phyloP scores from a whole-genome alignment of 2,888 invertebrate species.

The Archips crataeganus region DNA sequence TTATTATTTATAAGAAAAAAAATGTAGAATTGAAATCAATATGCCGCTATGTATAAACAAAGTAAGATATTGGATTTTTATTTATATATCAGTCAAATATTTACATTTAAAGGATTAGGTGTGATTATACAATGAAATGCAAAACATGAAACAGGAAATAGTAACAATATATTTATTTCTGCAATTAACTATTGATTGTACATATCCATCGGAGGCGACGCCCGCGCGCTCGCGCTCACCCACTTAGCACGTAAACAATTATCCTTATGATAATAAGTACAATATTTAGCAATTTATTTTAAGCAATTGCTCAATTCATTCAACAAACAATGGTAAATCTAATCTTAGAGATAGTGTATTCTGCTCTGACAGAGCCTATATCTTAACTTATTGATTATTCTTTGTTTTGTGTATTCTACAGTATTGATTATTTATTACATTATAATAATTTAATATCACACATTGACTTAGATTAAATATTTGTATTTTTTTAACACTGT shows the following conservation, averaged over 20 bases:
- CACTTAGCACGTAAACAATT: slow-evolving; percentile 53
- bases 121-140: slow-evolving; percentile 31
- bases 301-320: slow-evolving; percentile 82
- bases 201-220: slow-evolving; percentile 32
- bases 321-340: slow-evolving; percentile 44
- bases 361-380: neutral
- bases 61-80: slow-evolving; percentile 41
- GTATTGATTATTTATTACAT: neutral
- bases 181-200: slow-evolving; percentile 23
- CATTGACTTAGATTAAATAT: slow-evolving; percentile 1
- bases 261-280: slow-evolving; percentile 78
- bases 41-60: slow-evolving; percentile 53
- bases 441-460: slow-evolving; percentile 18
- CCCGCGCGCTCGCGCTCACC: slow-evolving; percentile 37
- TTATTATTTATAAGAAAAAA: slow-evolving; percentile 76
- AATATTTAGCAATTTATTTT: slow-evolving; percentile 72
- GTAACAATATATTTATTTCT: slow-evolving; percentile 37
- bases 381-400: neutral
- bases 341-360: neutral
- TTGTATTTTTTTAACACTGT: neutral
- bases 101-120: slow-evolving; percentile 37
- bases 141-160: slow-evolving; percentile 12
- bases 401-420: neutral
- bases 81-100: slow-evolving; percentile 39
- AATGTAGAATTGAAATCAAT: slow-evolving; percentile 56